Conservation (phyloP, 2,797 vertebrate genomes). For the Xenopus petersii region DNA sequence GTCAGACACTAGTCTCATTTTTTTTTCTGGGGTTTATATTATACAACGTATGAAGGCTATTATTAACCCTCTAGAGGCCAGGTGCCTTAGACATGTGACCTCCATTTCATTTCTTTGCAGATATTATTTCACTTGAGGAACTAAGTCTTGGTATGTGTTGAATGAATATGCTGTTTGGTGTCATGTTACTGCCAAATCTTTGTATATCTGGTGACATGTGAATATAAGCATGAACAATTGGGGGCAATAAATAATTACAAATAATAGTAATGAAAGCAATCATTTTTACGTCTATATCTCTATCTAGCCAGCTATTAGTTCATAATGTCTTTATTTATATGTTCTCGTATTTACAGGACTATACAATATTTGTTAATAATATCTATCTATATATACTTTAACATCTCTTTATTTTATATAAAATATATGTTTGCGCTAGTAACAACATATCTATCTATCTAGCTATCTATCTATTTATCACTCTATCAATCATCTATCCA, state of each 20-base stretch:
- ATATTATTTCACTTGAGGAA: slow-evolving; percentile 28
- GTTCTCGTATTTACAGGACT: too few relatives aligned
- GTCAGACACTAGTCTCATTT: slow-evolving; percentile 47
- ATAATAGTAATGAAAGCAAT: too few relatives aligned
- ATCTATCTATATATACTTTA: too few relatives aligned
- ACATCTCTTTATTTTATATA: too few relatives aligned
- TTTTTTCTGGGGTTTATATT: slow-evolving; percentile 44
- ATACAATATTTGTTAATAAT: too few relatives aligned
- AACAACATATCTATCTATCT: too few relatives aligned
- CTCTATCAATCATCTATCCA: too few relatives aligned
- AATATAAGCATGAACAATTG: background rate
- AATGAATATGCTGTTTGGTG: background rate
- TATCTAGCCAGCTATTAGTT: too few relatives aligned
- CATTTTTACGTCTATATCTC: too few relatives aligned
- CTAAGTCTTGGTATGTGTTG: slow-evolving; percentile 7
- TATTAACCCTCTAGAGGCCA: slow-evolving; percentile 39
- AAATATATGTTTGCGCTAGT: too few relatives aligned
- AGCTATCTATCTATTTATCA: too few relatives aligned
- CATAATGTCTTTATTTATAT: too few relatives aligned
- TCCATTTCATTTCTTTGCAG: background rate
- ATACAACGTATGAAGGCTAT: slow-evolving; percentile 41
- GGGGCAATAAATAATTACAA: background rate
- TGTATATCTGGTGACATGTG: background rate
- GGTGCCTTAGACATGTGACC: slow-evolving; percentile 16
- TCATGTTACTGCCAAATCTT: background rate